phyloP scores from a whole-genome alignment of 2,888 invertebrate species.

The Agonopterix subpropinquella region DNA sequence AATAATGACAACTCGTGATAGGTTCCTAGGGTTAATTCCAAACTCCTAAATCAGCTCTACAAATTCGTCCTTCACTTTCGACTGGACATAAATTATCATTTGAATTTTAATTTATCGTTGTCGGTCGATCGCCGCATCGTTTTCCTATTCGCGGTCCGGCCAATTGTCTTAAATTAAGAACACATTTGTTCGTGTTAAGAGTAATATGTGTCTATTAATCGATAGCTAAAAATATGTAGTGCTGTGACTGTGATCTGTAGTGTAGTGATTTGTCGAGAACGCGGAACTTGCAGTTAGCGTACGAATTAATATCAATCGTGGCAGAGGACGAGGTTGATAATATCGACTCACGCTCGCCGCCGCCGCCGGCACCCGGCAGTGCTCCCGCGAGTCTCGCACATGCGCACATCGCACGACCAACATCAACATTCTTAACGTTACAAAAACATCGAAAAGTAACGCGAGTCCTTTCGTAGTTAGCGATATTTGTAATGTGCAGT shows the following conservation, averaged over 20 bases:
- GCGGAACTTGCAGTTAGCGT: constrained; percentile 21
- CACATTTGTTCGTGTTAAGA: constrained; percentile 54
- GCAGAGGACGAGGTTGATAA: constrained; percentile 16
- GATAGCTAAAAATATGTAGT: constrained; percentile 13
- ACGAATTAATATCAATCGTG: constrained; percentile 24
- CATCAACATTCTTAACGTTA: constrained; percentile 5
- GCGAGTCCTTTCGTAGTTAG: too few relatives aligned
- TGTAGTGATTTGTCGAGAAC: constrained; percentile 11
- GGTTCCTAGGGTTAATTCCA: not conserved
- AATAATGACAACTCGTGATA: not conserved
- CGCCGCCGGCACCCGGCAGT: constrained; percentile 30
- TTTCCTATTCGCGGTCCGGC: constrained; percentile 34
- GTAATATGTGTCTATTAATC: constrained; percentile 41
- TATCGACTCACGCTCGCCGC: constrained; percentile 13
- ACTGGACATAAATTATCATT: constrained; percentile 9
- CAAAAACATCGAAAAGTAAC: constrained; percentile 26
- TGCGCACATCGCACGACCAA: constrained; percentile 20
- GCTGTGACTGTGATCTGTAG: constrained; percentile 24
- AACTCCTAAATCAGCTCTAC: constrained; percentile 10
- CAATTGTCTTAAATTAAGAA: constrained; percentile 63
- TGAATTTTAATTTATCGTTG: constrained; percentile 9
- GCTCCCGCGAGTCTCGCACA: constrained; percentile 38
- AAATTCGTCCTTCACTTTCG: constrained; percentile 25
- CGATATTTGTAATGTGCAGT: too few relatives aligned
- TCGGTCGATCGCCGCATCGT: constrained; percentile 3